Conservation (phyloP, 2,797 vertebrate genomes). For the Lemur catta region DNA sequence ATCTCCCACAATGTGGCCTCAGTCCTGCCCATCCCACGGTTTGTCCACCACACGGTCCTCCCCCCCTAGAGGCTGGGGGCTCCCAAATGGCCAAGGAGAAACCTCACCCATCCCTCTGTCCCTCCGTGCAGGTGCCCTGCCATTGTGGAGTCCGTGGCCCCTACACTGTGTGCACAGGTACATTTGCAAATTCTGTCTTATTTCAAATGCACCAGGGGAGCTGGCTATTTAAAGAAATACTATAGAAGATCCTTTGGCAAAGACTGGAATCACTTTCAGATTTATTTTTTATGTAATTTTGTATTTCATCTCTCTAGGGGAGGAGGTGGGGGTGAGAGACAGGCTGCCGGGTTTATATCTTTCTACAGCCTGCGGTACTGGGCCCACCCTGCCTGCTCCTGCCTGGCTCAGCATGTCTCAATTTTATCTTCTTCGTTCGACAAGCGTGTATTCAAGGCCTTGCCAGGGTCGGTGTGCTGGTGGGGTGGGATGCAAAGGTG, state of each 20-base stretch:
- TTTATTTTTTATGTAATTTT: conserved; percentile 53
- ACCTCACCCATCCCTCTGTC: background rate
- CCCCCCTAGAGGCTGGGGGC: background rate
- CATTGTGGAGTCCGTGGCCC: background rate
- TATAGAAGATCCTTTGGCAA: conserved; percentile 63
- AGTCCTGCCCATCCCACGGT: background rate
- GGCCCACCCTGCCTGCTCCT: background rate
- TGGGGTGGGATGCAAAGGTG: background rate
- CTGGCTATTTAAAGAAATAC: conserved; percentile 59
- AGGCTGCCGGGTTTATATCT: background rate
- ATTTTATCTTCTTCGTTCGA: background rate
- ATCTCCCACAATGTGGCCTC: background rate
- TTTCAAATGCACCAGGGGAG: conserved; percentile 43
- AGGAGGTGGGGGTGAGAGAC: background rate
- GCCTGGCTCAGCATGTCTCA: background rate
- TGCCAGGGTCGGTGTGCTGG: background rate
- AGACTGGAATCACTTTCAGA: conserved; percentile 44
- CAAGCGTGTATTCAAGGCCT: background rate
- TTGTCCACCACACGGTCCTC: background rate
- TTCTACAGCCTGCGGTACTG: background rate
- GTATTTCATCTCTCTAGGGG: conserved; percentile 58
- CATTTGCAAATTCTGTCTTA: conserved; percentile 20
- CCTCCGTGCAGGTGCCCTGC: background rate
- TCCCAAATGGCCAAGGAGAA: background rate
- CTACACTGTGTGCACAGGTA: background rate